Percentiles rank a stretch among this genome's conserved stretches.
phyloP scores from a whole-genome alignment of 2,888 invertebrate species.

The Mythimna vitellina region DNA sequence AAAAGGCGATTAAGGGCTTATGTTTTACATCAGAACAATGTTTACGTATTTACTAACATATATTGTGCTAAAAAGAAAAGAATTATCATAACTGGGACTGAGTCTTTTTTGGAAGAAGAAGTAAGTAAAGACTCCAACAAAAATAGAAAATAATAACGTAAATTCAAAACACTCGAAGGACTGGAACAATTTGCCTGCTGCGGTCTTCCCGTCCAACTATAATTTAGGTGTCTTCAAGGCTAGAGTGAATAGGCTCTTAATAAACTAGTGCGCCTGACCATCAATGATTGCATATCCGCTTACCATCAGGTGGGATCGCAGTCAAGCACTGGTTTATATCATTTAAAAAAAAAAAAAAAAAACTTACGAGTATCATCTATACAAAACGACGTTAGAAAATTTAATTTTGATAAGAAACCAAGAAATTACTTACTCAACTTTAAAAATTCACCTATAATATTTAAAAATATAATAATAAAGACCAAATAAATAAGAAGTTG shows the following conservation, averaged over 20 bases:
- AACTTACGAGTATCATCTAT: neutral
- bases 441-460: neutral
- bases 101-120: too few relatives aligned
- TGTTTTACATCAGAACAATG: conserved; percentile 4
- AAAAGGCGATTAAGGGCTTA: conserved; percentile 19
- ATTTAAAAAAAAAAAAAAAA: too few relatives aligned
- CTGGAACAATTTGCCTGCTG: too few relatives aligned
- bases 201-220: too few relatives aligned
- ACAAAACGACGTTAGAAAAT: neutral
- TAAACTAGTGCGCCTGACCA: too few relatives aligned
- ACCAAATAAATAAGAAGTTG: neutral
- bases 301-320: too few relatives aligned
- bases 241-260: too few relatives aligned
- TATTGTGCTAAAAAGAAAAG: neutral
- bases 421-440: neutral
- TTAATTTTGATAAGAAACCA: neutral
- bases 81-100: neutral
- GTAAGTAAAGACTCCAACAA: neutral
- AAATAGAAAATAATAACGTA: neutral
- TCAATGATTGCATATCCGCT: too few relatives aligned
- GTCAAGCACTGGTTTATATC: too few relatives aligned
- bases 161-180: too few relatives aligned
- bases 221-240: too few relatives aligned
- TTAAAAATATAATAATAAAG: neutral
- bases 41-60: neutral